Conservation (phyloP, 2,888 invertebrate species). For the Apotomis turbidana region DNA sequence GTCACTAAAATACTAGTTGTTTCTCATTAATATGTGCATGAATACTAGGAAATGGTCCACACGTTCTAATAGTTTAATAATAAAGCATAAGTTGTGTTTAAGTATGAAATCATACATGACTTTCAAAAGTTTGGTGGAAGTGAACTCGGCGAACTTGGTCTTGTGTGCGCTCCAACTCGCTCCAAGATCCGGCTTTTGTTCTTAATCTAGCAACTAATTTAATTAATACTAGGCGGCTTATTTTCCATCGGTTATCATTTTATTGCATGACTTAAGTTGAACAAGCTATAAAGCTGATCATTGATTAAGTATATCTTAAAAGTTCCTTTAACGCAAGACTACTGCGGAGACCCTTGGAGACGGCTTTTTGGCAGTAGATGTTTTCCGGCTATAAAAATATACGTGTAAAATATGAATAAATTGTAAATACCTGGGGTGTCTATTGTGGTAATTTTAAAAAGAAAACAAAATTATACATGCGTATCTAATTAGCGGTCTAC, state of each 20-base stretch:
- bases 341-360: no score
- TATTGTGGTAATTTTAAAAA: no score
- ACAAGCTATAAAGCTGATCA: background rate
- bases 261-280: background rate
- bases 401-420: no score
- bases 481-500: no score
- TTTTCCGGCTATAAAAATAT: no score
- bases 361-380: no score
- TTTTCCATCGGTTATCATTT: background rate
- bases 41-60: background rate
- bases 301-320: no score
- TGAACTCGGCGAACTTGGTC: constrained; percentile 35
- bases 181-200: constrained; percentile 26
- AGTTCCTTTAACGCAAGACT: no score
- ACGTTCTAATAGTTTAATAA: constrained; percentile 27
- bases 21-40: no score
- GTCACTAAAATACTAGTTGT: no score
- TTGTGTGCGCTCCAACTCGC: constrained; percentile 29
- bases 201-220: constrained; percentile 36
- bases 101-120: constrained; percentile 39
- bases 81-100: constrained; percentile 25
- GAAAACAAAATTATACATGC: no score
- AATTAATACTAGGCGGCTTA: constrained; percentile 18
- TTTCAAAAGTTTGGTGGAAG: constrained; percentile 35
- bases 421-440: no score